A percentile compares a stretch with the other conserved stretches of the same genome.
Evolutionary conservation across 2,888 invertebrate species (phyloP).

Genomic region (Hypercompe scribonia): DNA sequence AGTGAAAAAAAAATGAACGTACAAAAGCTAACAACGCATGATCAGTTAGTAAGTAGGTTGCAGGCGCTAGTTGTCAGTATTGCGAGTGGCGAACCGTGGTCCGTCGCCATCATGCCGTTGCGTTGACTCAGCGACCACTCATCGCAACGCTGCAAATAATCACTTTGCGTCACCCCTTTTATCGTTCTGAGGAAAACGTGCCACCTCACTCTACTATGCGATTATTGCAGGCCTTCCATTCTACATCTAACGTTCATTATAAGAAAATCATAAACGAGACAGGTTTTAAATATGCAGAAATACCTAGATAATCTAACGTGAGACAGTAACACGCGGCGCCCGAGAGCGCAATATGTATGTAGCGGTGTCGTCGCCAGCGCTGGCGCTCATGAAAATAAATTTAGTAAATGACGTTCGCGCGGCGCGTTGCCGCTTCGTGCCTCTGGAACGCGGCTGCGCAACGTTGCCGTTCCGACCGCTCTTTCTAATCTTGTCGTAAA

Average conservation of each 20-base stretch:
- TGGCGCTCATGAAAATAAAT: conserved; percentile 86
- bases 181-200: conserved; percentile 79
- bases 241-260: conserved; percentile 55
- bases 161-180: conserved; percentile 84
- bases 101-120: conserved; percentile 48
- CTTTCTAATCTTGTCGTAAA: conserved; percentile 87
- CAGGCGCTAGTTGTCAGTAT: conserved; percentile 36
- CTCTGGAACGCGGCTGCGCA: conserved; percentile 83
- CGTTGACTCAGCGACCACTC: conserved; percentile 84
- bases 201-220: conserved; percentile 70
- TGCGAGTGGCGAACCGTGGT: conserved; percentile 41
- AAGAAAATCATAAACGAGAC: conserved; percentile 66
- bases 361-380: conserved; percentile 82
- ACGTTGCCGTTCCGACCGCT: conserved; percentile 84
- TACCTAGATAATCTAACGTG: conserved; percentile 70
- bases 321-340: conserved; percentile 73
- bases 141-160: conserved; percentile 85
- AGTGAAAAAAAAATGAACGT: conserved; percentile 35
- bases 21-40: conserved; percentile 43
- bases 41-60: conserved; percentile 53
- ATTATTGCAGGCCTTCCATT: conserved; percentile 61
- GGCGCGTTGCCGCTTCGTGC: conserved; percentile 80
- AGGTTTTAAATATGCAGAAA: conserved; percentile 73
- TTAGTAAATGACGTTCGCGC: conserved; percentile 85
- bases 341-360: conserved; percentile 66